These are phyloP conservation scores for Mellilla xanthometata DNA, from an alignment of 2,888 invertebrate species.

Conservation along the genomic window DNA sequence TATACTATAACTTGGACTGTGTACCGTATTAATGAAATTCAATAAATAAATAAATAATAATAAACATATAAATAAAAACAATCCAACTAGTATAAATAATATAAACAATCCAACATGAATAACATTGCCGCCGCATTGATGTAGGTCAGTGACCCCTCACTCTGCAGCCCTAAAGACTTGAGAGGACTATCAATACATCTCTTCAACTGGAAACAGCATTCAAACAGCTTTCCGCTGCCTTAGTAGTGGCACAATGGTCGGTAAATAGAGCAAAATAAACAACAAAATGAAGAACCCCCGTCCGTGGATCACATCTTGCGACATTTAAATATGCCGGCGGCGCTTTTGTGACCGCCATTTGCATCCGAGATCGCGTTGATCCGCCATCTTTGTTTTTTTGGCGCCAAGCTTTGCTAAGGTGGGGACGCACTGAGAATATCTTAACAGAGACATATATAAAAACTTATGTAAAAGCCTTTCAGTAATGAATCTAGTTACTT, in stretches of 20 bases:
- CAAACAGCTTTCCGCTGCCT: slow-evolving; percentile 38
- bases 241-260: slow-evolving; percentile 48
- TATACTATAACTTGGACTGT: too few relatives aligned
- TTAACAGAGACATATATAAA: too few relatives aligned
- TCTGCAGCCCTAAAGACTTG: slow-evolving; percentile 7
- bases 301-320: slow-evolving; percentile 51
- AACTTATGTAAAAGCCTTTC: too few relatives aligned
- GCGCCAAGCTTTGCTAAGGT: slow-evolving; percentile 45
- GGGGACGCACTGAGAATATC: slow-evolving; percentile 33
- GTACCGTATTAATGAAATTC: too few relatives aligned
- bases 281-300: slow-evolving; percentile 36
- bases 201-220: slow-evolving; percentile 21
- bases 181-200: slow-evolving; percentile 22
- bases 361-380: slow-evolving; percentile 74
- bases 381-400: slow-evolving; percentile 67
- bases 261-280: slow-evolving; percentile 70
- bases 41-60: too few relatives aligned
- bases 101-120: background rate
- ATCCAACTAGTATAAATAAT: too few relatives aligned
- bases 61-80: too few relatives aligned
- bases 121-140: background rate
- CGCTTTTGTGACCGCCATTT: slow-evolving; percentile 72
- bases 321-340: slow-evolving; percentile 77
- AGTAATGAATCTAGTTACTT: too few relatives aligned
- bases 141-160: slow-evolving; percentile 21